Conservation (phyloP, 2,113 vertebrate species). For the Campylomormyrus numenius region DNA sequence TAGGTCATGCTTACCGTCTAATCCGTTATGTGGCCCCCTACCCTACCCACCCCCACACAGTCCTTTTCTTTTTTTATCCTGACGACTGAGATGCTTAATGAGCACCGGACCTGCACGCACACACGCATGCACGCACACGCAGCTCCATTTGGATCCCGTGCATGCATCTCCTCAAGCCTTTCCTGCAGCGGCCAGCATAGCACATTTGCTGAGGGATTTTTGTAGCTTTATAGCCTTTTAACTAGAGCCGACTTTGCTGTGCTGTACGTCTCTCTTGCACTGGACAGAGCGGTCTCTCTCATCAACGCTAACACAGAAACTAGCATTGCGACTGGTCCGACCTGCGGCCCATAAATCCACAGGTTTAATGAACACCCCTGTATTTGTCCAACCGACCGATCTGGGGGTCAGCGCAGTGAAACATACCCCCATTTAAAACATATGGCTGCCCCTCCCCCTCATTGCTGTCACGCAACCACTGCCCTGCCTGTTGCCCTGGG, state of each 20-base stretch:
- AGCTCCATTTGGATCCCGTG: not conserved
- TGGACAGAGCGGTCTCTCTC: conserved; percentile 25
- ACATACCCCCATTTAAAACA: conserved; percentile 31
- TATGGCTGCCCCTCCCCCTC: conserved; percentile 16
- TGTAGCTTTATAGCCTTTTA: conserved; percentile 3
- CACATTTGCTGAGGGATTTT: not conserved
- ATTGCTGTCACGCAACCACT: conserved; percentile 59
- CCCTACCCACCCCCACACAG: not conserved
- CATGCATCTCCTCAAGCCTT: not conserved
- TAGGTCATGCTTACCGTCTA: not conserved
- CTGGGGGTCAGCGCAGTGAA: conserved; percentile 40
- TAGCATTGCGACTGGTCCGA: conserved; percentile 29
- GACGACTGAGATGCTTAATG: not conserved
- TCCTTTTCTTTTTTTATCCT: conserved; percentile 1
- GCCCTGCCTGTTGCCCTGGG: conserved; percentile 50
- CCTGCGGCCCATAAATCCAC: conserved; percentile 50
- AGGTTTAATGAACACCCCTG: conserved; percentile 39
- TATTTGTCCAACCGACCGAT: conserved; percentile 38
- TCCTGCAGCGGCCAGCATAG: not conserved
- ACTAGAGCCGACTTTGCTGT: not conserved
- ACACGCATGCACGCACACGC: not conserved
- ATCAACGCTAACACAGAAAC: conserved; percentile 39
- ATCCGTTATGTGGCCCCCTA: not conserved
- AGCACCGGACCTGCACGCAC: not conserved
- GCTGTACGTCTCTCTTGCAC: not conserved